Base-by-base conservation (phyloP, 2,797 vertebrate genomes). In the Ispidina lecontei region DNA sequence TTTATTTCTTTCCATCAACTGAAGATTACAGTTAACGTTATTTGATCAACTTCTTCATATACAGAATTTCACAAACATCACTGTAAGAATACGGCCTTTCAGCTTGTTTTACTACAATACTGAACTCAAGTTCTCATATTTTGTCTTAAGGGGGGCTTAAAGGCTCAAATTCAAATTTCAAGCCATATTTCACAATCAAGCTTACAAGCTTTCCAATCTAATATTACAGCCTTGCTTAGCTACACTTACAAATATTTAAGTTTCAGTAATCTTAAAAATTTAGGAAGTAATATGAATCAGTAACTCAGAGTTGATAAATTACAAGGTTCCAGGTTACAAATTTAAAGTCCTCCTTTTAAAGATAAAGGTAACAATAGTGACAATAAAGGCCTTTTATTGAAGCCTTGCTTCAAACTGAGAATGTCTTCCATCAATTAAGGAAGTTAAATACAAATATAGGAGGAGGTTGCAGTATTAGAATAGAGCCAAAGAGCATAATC, bases 341-440 rank as follows among this genome's bases (percentile, higher is more conserved):
- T 90, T 84, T 77, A 68, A 65, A 58, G 73, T 92, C 35, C 60
- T 84, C 46, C 35, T 94, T 67, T 92, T 37, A 68, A 90, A 78
- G 54, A 55, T 31, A 62, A 0, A 56, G 64, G 6, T 67, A 79
- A 73, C 21, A 68, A 23, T 19, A 69, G 56, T 68, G 75, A 73
- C 81, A 78, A 52, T 12, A 76, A 51, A 84, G 71, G 52, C 90
- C 78, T 5, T 14, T 39, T 39, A 39, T 39, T 39, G 37, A 75
- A 86, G 78, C 33, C 2, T 0, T 52, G 39, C 60, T 83, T 85
- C 58, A 84, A 73, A 63, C 55, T 52, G 25, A 37, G 84, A 73
- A 84, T 10, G 52, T 60, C 64, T 89, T 74, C 51, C 73, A 77
- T 56, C 73, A 72, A 31, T 87, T 78, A 80, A 56, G 56, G 80